Base-by-base conservation (phyloP, 1,140 invertebrate genomes). In the Vanessa atalanta region DNA sequence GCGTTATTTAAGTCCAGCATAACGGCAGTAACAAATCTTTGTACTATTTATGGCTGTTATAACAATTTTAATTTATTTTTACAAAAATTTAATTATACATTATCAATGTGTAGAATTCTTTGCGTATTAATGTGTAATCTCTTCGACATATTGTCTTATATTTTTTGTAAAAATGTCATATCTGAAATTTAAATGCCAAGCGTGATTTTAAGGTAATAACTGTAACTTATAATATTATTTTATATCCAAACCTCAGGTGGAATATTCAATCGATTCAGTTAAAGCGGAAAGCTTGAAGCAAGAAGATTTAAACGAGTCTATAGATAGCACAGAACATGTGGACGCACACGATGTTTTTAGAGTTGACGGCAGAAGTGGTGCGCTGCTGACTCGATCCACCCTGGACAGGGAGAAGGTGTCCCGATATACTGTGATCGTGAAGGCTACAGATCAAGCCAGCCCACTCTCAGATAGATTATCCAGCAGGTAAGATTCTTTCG, bases 341-440 rank as follows among this genome's bases (percentile, higher is more conserved):
- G 84, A 93, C 5, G 88, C 88, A 76, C 88, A 95, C 80, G 94
- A 95, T 47, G 95, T 95, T 0, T 98, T 98, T 89, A 93, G 95
- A 72, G 96, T 99, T 47, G 97, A 98, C 84, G 91, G 95, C 1
- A 95, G 96, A 53, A 96, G 96, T 4, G 98, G 98, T 7, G 96
- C 97, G 0, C 95, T 99, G 9, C 96, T 96, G 0, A 99, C 97
- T 0, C 95, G 97, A 63, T 94, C 96, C 13, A 88, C 95, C 0
- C 88, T 99, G 5, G 99, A 99, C 89, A 94, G 98, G 37, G 99
- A 99, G 93, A 96, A 94, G 8, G 96, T 96, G 7, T 95, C 98
- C 57, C 94, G 96, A 57, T 99, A 99, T 83, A 96, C 96, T 2
- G 92, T 99, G 0, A 94, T 97, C 8, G 95, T 99, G 1, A 95